phyloP scores from a whole-genome alignment of 2,888 invertebrate species.

The Cephus pulcher region DNA sequence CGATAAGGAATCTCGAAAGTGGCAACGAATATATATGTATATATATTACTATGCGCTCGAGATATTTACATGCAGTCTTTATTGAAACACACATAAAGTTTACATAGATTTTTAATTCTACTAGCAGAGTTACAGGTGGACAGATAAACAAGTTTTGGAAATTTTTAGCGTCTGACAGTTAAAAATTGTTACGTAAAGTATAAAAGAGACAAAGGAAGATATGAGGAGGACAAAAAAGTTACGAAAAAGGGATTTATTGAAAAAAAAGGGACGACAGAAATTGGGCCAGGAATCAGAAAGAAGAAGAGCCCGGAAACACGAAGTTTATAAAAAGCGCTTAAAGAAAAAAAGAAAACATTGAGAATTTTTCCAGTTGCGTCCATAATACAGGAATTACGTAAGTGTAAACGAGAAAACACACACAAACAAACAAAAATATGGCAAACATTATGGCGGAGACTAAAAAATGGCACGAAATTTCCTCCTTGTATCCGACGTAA shows the following conservation, averaged over 20 bases:
- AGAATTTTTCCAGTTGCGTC: background rate
- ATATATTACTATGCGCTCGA: constrained; percentile 44
- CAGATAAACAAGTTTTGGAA: background rate
- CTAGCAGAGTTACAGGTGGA: background rate
- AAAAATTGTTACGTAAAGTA: background rate
- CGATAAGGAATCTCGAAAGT: constrained; percentile 1
- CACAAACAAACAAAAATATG: constrained; percentile 36
- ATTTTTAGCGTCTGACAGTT: background rate
- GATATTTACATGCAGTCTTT: constrained; percentile 49
- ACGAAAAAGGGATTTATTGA: background rate
- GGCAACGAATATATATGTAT: constrained; percentile 6
- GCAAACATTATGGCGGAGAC: constrained; percentile 46
- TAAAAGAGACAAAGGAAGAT: background rate
- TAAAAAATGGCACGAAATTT: constrained; percentile 37
- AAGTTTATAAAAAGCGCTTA: background rate
- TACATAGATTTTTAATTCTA: background rate
- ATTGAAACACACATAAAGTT: constrained; percentile 18
- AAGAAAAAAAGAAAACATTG: background rate
- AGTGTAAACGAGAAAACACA: constrained; percentile 1
- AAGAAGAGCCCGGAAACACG: constrained; percentile 4
- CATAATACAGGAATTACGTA: background rate
- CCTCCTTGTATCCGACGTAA: background rate
- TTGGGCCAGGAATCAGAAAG: constrained; percentile 1
- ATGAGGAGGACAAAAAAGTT: constrained; percentile 5
- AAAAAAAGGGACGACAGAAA: constrained; percentile 1